A percentile compares a stretch with the other conserved stretches of the same genome.
Evolutionary conservation across 2,797 vertebrate genomes (phyloP).

Genomic region (Petrocephalus schoutedeni): DNA sequence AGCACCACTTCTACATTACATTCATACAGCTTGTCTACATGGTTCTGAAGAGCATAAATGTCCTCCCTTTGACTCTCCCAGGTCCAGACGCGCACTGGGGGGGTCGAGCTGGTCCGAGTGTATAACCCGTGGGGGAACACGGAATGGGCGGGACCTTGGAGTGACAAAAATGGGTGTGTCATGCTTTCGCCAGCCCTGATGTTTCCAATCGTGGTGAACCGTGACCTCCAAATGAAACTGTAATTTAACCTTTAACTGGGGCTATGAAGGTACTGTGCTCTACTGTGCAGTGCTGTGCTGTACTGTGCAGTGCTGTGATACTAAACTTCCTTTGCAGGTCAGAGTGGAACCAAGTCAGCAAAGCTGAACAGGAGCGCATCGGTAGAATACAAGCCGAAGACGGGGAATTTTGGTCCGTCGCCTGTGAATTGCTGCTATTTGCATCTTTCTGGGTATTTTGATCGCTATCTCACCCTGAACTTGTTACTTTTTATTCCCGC

Average conservation of each 20-base stretch:
- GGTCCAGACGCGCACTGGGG: conserved; percentile 44
- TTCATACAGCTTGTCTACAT: background rate
- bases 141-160: conserved; percentile 70
- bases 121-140: conserved; percentile 69
- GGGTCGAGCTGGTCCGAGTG: conserved; percentile 55
- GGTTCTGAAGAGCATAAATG: background rate
- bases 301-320: background rate
- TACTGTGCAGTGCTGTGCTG: background rate
- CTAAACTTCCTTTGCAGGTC: conserved; percentile 36
- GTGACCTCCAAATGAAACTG: background rate
- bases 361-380: conserved; percentile 51
- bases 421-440: background rate
- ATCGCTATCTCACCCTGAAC: background rate
- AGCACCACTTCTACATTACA: background rate
- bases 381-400: conserved; percentile 50
- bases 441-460: background rate
- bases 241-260: background rate
- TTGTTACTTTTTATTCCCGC: background rate
- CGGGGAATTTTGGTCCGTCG: conserved; percentile 69
- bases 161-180: conserved; percentile 52
- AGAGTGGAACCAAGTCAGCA: conserved; percentile 55
- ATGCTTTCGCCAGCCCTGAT: background rate
- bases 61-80: conserved; percentile 31
- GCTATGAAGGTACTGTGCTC: background rate
- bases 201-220: background rate